phyloP scores from a whole-genome alignment of 2,888 invertebrate genomes.

The Acrocera orbiculus region DNA sequence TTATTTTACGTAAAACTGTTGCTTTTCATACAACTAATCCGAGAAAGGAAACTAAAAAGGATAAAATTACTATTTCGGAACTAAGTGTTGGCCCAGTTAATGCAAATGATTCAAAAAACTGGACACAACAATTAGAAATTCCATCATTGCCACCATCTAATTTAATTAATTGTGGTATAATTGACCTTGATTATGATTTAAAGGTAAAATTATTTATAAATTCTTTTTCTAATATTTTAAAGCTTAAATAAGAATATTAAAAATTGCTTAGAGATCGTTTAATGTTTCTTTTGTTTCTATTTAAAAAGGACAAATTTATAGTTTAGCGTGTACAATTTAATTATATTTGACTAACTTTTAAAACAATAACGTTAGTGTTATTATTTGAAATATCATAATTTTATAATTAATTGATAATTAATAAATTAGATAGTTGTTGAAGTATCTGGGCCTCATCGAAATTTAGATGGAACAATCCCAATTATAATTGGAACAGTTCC shows the following conservation, averaged over 20 bases:
- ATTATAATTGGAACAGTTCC: conserved; percentile 63
- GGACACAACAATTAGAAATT: conserved; percentile 45
- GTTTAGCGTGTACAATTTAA: too few species aligned
- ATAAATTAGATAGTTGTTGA: conserved; percentile 38
- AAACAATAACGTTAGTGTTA: too few species aligned
- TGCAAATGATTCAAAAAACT: conserved; percentile 41
- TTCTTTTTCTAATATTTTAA: conserved; percentile 12
- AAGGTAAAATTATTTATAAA: conserved; percentile 33
- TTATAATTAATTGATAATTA: background rate
- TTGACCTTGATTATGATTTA: conserved; percentile 56
- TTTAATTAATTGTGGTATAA: conserved; percentile 54
- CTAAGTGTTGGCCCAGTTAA: conserved; percentile 46
- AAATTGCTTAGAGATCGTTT: too few species aligned
- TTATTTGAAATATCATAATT: background rate
- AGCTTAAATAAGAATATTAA: too few species aligned
- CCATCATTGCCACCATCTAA: conserved; percentile 64
- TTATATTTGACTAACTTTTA: too few species aligned
- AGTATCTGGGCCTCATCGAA: conserved; percentile 46
- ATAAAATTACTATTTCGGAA: conserved; percentile 37
- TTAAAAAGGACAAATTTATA: too few species aligned
- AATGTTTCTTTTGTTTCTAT: too few species aligned
- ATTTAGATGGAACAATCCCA: conserved; percentile 44
- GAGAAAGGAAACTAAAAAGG: conserved; percentile 35
- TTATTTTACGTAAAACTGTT: conserved; percentile 51
- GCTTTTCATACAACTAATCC: conserved; percentile 47